Percentiles rank a stretch among this genome's conserved stretches.
Conservation (phyloP, 2,113 vertebrate species). For the Solea senegalensis region DNA sequence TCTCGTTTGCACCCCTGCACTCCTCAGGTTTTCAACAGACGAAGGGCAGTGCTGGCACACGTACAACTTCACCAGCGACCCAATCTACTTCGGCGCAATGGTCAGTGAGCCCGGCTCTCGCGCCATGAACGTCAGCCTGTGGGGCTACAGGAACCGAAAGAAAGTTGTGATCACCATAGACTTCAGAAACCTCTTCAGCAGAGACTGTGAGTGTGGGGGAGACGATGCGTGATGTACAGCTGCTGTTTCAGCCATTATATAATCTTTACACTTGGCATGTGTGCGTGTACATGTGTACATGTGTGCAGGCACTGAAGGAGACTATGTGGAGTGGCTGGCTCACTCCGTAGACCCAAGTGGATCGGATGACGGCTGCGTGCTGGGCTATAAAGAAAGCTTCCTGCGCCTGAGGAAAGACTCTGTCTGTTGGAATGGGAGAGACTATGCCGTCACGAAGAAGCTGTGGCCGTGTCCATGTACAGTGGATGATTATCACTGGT, state of each 20-base stretch:
- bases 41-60: slow-evolving; percentile 93
- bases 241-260: background rate
- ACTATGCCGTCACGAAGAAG: slow-evolving; percentile 84
- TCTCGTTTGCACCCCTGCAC: background rate
- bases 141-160: slow-evolving; percentile 89
- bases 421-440: slow-evolving; percentile 89
- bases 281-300: background rate
- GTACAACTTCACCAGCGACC: slow-evolving; percentile 84
- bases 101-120: slow-evolving; percentile 91
- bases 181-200: slow-evolving; percentile 86
- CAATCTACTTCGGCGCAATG: slow-evolving; percentile 90
- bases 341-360: slow-evolving; percentile 87
- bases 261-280: background rate
- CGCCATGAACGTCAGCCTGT: slow-evolving; percentile 93
- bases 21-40: slow-evolving; percentile 90
- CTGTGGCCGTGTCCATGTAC: slow-evolving; percentile 87
- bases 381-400: slow-evolving; percentile 92
- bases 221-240: background rate
- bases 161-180: slow-evolving; percentile 95
- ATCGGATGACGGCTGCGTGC: slow-evolving; percentile 88
- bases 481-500: slow-evolving; percentile 92
- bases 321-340: slow-evolving; percentile 92
- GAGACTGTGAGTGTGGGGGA: slow-evolving; percentile 84
- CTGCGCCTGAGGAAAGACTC: slow-evolving; percentile 89
- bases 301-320: slow-evolving; percentile 82